Evolutionary conservation across 2,888 invertebrate genomes (phyloP).

Genomic region (Lissocephala sabroskyi): DNA sequence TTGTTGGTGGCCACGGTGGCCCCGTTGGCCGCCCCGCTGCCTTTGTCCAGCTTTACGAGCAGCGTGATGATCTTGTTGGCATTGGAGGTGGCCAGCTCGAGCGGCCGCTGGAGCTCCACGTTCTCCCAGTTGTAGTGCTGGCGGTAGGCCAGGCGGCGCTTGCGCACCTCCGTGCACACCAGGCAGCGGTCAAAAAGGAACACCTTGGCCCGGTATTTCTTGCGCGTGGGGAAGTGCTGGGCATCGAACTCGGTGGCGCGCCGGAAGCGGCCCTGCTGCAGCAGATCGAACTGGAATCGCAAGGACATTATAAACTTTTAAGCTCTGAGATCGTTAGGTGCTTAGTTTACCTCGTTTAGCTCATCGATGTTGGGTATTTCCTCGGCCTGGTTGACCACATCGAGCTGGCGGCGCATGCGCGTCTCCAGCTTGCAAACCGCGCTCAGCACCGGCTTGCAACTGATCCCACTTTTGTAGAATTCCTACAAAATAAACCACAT

Average conservation of each 20-base stretch:
- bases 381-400: constrained; percentile 70
- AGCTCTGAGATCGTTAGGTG: too few species aligned
- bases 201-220: constrained; percentile 67
- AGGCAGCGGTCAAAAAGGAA: constrained; percentile 70
- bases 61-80: constrained; percentile 62
- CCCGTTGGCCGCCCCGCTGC: too few species aligned
- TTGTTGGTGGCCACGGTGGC: constrained; percentile 12
- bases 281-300: constrained; percentile 57
- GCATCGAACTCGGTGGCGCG: constrained; percentile 69
- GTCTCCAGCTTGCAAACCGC: constrained; percentile 71
- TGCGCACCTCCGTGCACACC: constrained; percentile 69
- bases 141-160: constrained; percentile 66
- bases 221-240: constrained; percentile 66
- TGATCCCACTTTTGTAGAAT: constrained; percentile 69
- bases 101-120: constrained; percentile 61
- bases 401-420: constrained; percentile 67
- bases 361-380: constrained; percentile 70
- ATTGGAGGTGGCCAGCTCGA: constrained; percentile 39
- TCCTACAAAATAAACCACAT: constrained; percentile 38
- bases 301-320: background rate
- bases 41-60: constrained; percentile 39
- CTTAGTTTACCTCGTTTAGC: constrained; percentile 60
- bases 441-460: constrained; percentile 68
- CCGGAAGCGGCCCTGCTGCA: constrained; percentile 66
- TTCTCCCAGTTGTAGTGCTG: constrained; percentile 67